A percentile compares a stretch with the other conserved stretches of the same genome.
These are phyloP conservation scores for Campylomormyrus tamandua DNA, from an alignment of 2,113 vertebrate genomes.

Conservation along the genomic window DNA sequence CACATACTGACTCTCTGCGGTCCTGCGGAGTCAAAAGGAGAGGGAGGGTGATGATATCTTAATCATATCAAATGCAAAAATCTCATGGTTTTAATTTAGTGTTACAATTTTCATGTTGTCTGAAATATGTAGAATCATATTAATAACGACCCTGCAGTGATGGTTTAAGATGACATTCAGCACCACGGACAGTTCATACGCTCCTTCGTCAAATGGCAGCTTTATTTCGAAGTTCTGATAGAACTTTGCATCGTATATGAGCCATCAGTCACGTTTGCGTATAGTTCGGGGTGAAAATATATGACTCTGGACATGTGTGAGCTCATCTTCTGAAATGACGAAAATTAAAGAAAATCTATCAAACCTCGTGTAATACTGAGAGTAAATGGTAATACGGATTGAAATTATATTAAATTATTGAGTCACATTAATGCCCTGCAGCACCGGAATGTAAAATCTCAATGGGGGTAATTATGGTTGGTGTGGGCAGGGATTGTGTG, in stretches of 20 bases:
- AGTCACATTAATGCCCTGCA: slow-evolving; percentile 28
- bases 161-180: slow-evolving; percentile 30
- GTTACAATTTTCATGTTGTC: background rate
- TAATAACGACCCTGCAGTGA: background rate
- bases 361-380: background rate
- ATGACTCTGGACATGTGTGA: background rate
- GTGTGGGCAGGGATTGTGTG: slow-evolving; percentile 31
- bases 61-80: background rate
- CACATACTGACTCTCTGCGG: background rate
- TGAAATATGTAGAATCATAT: background rate
- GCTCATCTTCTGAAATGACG: background rate
- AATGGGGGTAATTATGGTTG: slow-evolving; percentile 47
- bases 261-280: background rate
- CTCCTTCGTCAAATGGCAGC: background rate
- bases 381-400: background rate
- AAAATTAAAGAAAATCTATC: background rate
- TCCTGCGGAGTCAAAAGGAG: background rate
- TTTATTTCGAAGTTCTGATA: background rate
- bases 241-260: background rate
- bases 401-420: slow-evolving; percentile 18
- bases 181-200: slow-evolving; percentile 42
- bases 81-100: background rate
- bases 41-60: background rate
- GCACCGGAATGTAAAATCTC: slow-evolving; percentile 28
- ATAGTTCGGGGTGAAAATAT: background rate